These are phyloP conservation scores for Rhipidura dahli DNA, from an alignment of 2,113 vertebrate genomes.

Conservation along the genomic window DNA sequence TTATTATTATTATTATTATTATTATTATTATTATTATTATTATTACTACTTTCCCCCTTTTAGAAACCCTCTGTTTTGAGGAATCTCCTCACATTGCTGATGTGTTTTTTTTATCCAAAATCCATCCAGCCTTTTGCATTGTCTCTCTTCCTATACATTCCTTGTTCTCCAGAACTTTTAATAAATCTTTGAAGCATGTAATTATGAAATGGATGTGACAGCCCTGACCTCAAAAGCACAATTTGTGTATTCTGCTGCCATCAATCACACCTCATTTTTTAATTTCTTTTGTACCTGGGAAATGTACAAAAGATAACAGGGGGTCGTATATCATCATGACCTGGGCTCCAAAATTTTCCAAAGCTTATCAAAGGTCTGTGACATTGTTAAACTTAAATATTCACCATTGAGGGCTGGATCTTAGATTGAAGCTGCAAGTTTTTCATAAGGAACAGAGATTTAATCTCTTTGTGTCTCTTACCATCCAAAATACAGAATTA, in stretches of 20 bases:
- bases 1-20: no score
- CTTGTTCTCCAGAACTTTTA: conserved; percentile 73
- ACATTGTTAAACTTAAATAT: conserved; percentile 43
- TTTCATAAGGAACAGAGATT: background rate
- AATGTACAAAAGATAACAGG: conserved; percentile 74
- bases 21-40: no score
- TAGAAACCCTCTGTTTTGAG: background rate
- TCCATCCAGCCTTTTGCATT: conserved; percentile 35
- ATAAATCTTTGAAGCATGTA: conserved; percentile 75
- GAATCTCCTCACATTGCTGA: background rate
- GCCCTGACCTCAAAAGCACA: conserved; percentile 70
- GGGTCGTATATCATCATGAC: conserved; percentile 76
- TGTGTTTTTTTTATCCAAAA: background rate
- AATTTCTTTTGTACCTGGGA: conserved; percentile 74
- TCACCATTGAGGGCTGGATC: background rate
- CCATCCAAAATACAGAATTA: background rate
- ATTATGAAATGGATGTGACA: conserved; percentile 84
- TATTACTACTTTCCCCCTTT: background rate
- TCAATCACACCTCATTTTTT: conserved; percentile 75
- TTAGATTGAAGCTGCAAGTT: background rate
- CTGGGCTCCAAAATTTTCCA: conserved; percentile 51
- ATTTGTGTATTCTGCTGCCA: conserved; percentile 56
- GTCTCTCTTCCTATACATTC: conserved; percentile 54
- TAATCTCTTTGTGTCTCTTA: background rate
- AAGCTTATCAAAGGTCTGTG: conserved; percentile 27